Evolutionary conservation across 2,797 vertebrate genomes (phyloP).

Genomic region (Hoplostethus atlanticus): DNA sequence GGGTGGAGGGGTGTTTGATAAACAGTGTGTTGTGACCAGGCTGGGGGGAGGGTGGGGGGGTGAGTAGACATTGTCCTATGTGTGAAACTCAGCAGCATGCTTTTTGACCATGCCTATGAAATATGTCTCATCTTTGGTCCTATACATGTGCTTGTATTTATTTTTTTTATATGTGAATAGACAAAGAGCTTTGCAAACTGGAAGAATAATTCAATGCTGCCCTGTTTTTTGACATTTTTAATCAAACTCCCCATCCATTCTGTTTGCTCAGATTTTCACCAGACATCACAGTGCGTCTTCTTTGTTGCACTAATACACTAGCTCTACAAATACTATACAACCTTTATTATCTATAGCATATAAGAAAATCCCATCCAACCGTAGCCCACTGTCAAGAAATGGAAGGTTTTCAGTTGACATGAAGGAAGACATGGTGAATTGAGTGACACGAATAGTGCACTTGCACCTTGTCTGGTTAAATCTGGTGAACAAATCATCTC

Average conservation of each 20-base stretch:
- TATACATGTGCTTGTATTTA: slow-evolving; percentile 77
- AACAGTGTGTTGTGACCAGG: slow-evolving; percentile 36
- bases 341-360: slow-evolving; percentile 27
- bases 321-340: slow-evolving; percentile 1
- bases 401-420: not conserved
- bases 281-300: not conserved
- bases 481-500: slow-evolving; percentile 12
- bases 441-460: slow-evolving; percentile 3
- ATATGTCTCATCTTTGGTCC: slow-evolving; percentile 70
- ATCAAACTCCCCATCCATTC: slow-evolving; percentile 21
- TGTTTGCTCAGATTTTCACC: slow-evolving; percentile 28
- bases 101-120: slow-evolving; percentile 73
- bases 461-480: slow-evolving; percentile 8
- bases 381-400: slow-evolving; percentile 1
- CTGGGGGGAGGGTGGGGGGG: not conserved
- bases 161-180: slow-evolving; percentile 68
- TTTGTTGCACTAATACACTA: not conserved
- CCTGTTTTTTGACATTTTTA: slow-evolving; percentile 16
- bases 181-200: slow-evolving; percentile 46
- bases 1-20: slow-evolving; percentile 35
- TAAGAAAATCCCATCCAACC: slow-evolving; percentile 51
- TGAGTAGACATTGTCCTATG: slow-evolving; percentile 64
- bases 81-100: slow-evolving; percentile 80
- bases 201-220: slow-evolving; percentile 41
- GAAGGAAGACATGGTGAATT: not conserved